Base-by-base conservation (phyloP, 1,140 invertebrate species). In the Drosophila insularis region DNA sequence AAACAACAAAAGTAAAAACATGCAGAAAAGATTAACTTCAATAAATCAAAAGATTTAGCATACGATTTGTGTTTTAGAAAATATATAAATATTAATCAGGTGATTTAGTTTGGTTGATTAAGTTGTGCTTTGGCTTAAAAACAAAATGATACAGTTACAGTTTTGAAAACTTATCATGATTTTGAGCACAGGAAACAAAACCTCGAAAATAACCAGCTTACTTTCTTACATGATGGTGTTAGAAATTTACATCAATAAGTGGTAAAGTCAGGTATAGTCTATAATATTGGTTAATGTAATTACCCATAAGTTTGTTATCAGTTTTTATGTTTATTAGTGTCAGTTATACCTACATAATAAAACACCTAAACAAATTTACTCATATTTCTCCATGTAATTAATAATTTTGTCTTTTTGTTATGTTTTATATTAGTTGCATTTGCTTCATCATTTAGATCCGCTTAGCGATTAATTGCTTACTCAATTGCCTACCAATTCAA, bases 401-500 rank as follows among this genome's bases (percentile, higher is more conserved):
- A 6, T 46, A 46, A 10, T 46, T 21, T n/a, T n/a, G n/a, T n/a
- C 10, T 46, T 46, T 17, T 17, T 46, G 43, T 46, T 46, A 46
- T 46, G 14, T 17, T 43, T 43, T 43, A 43, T 35, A 35, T 35
- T 35, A 11, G 32, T 46, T 46, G 43, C 43, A 46, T 46, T 46
- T 17, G 43, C 14, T 46, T 19, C 43, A 46, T 19, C 14, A 19
- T 55, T 71, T 53, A 75, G 71, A 81, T 87, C 68, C 79, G 82
- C 75, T 79, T 81, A 68, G 56, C 66, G 56, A 43, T 74, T 63
- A 72, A 71, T 81, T 72, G 71, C 63, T 63, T 72, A 46, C 63
- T 55, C 32, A 50, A 78, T 46, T 74, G 64, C 35, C 27, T 27
- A 27, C 27, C 40, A 61, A 68, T 72, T 75, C 56, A 54, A 19